phyloP scores from a whole-genome alignment of 2,888 invertebrate genomes.

The Athripsodes cinereus region DNA sequence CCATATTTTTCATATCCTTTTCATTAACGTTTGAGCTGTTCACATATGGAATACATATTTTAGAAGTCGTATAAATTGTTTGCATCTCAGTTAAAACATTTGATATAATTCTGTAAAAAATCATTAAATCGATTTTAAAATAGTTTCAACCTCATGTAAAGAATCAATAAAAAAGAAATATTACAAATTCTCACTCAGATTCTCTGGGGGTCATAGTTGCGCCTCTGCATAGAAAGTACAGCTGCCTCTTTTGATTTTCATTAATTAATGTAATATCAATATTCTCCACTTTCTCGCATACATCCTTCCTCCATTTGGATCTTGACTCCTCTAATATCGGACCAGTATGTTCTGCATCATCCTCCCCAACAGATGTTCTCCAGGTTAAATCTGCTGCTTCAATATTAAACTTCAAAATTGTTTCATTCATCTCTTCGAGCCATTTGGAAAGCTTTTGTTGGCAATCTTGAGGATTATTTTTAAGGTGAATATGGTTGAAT shows the following conservation, averaged over 20 bases:
- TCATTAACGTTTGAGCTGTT: constrained; percentile 18
- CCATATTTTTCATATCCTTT: background rate
- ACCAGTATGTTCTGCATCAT: constrained; percentile 33
- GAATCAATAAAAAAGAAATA: constrained; percentile 27
- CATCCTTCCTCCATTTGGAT: constrained; percentile 36
- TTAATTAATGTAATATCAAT: constrained; percentile 34
- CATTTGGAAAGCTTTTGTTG: constrained; percentile 22
- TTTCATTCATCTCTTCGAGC: constrained; percentile 37
- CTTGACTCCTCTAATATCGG: constrained; percentile 34
- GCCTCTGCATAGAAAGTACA: constrained; percentile 58
- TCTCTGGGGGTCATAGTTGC: constrained; percentile 51
- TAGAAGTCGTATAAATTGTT: constrained; percentile 51
- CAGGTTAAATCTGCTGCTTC: constrained; percentile 41
- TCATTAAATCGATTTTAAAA: too few species aligned
- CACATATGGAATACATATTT: constrained; percentile 47
- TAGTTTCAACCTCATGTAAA: too few species aligned
- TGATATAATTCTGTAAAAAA: background rate
- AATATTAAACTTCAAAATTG: constrained; percentile 35
- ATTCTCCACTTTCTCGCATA: constrained; percentile 34
- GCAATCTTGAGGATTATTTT: background rate
- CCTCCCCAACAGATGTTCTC: constrained; percentile 34
- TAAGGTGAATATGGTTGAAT: background rate
- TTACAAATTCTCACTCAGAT: constrained; percentile 41
- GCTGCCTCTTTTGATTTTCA: constrained; percentile 44
- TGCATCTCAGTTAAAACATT: constrained; percentile 38